Percentiles rank a stretch among this genome's conserved stretches.
These are phyloP conservation scores for Corticium candelabrum DNA, from an alignment of 37 sponge, comb jelly and placozoan species.

Conservation along the genomic window DNA sequence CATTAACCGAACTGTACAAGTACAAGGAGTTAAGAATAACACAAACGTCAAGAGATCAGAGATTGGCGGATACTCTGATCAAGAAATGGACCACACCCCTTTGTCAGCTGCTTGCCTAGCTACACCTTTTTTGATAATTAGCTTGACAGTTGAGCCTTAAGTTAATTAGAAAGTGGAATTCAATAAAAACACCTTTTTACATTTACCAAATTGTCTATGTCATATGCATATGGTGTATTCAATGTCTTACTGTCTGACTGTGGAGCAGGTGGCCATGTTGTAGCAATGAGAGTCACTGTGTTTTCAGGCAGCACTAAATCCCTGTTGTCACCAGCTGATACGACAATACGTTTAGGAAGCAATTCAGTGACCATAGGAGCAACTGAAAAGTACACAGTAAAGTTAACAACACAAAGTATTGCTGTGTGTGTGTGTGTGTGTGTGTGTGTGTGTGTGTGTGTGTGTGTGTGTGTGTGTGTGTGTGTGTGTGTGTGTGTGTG, in stretches of 20 bases:
- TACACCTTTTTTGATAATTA: no score
- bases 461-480: slow-evolving; percentile 25
- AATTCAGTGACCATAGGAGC: neutral
- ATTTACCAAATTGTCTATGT: no score
- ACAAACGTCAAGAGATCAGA: no score
- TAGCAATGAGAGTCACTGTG: slow-evolving; percentile 16
- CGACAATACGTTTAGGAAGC: neutral
- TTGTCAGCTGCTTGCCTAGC: no score
- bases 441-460: slow-evolving; percentile 26
- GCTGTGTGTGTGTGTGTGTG: no score
- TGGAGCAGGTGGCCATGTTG: slow-evolving; percentile 30
- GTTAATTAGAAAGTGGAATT: no score
- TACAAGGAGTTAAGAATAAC: no score
- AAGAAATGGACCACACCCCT: no score
- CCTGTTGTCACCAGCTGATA: slow-evolving; percentile 7
- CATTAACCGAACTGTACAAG: no score
- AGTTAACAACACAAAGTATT: neutral
- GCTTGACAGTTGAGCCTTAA: no score
- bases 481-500: slow-evolving; percentile 14
- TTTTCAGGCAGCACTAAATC: slow-evolving; percentile 30
- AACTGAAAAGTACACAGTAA: neutral
- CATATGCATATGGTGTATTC: neutral
- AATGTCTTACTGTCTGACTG: neutral
- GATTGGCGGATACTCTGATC: no score
- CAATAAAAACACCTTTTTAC: no score